Conservation (phyloP, 1,140 invertebrate genomes). For the Neodiprion pinetum region DNA sequence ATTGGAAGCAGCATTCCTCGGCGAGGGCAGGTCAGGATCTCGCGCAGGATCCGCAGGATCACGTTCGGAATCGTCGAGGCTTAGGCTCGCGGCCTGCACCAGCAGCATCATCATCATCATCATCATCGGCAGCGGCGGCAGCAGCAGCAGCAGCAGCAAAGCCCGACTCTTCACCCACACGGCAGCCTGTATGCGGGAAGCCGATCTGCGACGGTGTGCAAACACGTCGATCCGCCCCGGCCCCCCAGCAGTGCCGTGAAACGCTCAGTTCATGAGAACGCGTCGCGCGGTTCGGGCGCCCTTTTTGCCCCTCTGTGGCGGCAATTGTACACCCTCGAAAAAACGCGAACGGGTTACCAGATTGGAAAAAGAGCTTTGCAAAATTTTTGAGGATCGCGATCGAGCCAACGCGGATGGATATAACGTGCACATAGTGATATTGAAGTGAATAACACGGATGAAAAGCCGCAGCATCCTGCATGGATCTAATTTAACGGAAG, state of each 20-base stretch:
- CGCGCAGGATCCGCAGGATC: not conserved
- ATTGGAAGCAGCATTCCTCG: too few relatives aligned
- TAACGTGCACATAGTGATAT: too few relatives aligned
- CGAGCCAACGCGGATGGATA: too few relatives aligned
- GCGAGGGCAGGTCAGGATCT: not conserved
- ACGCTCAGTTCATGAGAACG: not conserved
- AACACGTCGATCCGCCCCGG: not conserved
- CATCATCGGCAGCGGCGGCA: not conserved
- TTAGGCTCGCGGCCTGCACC: not conserved
- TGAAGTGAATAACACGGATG: too few relatives aligned
- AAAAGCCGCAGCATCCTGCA: too few relatives aligned
- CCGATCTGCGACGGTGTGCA: constrained; percentile 2
- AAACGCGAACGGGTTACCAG: too few relatives aligned
- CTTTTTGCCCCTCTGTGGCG: not conserved
- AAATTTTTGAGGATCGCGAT: not conserved
- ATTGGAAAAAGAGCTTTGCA: not conserved
- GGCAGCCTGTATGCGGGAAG: not conserved
- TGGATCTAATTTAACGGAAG: too few relatives aligned
- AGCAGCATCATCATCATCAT: not conserved
- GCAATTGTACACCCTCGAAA: not conserved
- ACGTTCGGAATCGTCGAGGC: too few relatives aligned
- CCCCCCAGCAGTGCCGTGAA: not conserved
- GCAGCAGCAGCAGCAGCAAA: not conserved
- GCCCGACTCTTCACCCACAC: not conserved
- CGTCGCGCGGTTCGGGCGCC: not conserved